phyloP scores from a whole-genome alignment of 2,888 invertebrate species.

The Epirrhoe alternata region DNA sequence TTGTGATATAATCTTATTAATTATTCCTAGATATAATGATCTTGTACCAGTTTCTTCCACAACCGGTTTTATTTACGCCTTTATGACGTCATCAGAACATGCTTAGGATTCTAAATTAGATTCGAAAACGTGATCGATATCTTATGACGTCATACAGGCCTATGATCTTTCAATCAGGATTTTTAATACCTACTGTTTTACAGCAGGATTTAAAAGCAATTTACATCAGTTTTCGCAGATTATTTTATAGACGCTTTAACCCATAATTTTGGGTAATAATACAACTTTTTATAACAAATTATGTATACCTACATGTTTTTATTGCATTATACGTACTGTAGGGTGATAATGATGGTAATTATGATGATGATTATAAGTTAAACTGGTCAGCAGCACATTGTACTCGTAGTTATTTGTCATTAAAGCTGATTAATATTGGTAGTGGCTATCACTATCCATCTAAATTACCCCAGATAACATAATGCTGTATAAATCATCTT shows the following conservation, averaged over 20 bases:
- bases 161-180: background rate
- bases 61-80: conserved; percentile 27
- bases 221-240: background rate
- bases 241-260: background rate
- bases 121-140: conserved; percentile 17
- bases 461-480: too few relatives aligned
- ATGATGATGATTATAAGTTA: too few relatives aligned
- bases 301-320: too few relatives aligned
- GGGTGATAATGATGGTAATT: too few relatives aligned
- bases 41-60: conserved; percentile 32
- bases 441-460: too few relatives aligned
- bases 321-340: too few relatives aligned
- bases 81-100: conserved; percentile 23
- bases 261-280: too few relatives aligned
- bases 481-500: too few relatives aligned
- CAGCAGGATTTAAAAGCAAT: background rate
- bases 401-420: too few relatives aligned
- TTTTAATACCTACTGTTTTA: background rate
- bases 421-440: too few relatives aligned
- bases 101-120: conserved; percentile 1
- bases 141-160: background rate
- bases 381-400: too few relatives aligned
- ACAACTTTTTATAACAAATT: too few relatives aligned
- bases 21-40: conserved; percentile 27
- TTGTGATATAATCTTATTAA: background rate